Conservation (phyloP, 2,797 vertebrate genomes). For the Poeciliopsis infans region DNA sequence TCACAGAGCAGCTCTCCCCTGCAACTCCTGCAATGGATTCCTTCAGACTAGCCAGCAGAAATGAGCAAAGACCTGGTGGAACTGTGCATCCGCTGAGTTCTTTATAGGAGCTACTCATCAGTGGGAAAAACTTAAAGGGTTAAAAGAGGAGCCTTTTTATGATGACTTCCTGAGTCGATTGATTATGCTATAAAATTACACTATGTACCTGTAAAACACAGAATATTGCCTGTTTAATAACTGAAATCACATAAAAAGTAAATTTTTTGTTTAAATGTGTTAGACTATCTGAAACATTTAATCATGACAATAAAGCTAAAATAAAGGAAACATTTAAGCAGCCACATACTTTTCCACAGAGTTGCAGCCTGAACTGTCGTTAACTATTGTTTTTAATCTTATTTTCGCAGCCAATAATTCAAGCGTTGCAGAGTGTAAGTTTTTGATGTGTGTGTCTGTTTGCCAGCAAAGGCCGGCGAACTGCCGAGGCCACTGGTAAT, state of each 20-base stretch:
- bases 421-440: constrained; percentile 19
- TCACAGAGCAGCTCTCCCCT: too few species aligned
- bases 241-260: background rate
- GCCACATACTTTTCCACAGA: background rate
- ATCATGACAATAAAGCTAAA: background rate
- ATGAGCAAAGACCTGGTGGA: too few species aligned
- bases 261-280: background rate
- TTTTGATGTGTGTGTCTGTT: constrained; percentile 27
- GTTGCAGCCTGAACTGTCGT: background rate
- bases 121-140: too few species aligned
- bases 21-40: too few species aligned
- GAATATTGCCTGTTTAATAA: background rate
- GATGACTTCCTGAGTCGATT: too few species aligned
- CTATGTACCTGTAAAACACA: too few species aligned
- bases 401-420: constrained; percentile 34
- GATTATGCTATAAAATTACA: too few species aligned
- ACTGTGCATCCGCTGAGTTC: too few species aligned
- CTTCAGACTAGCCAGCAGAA: too few species aligned
- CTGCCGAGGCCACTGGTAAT: constrained; percentile 70
- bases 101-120: too few species aligned
- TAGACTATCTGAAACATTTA: background rate
- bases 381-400: constrained; percentile 13
- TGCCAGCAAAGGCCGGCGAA: constrained; percentile 46
- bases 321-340: background rate
- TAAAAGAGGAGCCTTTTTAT: too few species aligned